Percentiles rank a stretch among this genome's conserved stretches.
phyloP scores from a whole-genome alignment of 2,797 vertebrate genomes.

The Gobio occitaniae region DNA sequence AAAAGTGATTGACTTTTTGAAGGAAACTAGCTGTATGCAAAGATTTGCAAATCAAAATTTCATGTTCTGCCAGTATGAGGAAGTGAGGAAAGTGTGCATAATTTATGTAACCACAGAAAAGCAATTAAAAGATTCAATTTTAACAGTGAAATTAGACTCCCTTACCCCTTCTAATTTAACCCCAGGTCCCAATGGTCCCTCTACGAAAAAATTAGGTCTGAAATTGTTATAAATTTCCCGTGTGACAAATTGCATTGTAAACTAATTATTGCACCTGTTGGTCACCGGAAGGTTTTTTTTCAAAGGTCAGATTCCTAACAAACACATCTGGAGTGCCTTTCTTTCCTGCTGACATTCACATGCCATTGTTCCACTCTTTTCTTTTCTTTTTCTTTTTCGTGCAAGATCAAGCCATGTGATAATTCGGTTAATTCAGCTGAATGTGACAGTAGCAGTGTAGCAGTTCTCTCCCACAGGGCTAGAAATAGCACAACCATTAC shows the following conservation, averaged over 20 bases:
- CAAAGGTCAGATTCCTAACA: slow-evolving; percentile 57
- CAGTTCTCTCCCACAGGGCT: slow-evolving; percentile 42
- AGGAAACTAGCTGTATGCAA: slow-evolving; percentile 8
- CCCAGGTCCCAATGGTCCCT: slow-evolving; percentile 69
- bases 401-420: slow-evolving; percentile 34
- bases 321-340: slow-evolving; percentile 15
- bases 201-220: slow-evolving; percentile 71
- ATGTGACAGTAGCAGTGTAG: slow-evolving; percentile 43
- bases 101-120: slow-evolving; percentile 58
- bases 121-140: slow-evolving; percentile 76
- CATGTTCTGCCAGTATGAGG: slow-evolving; percentile 16
- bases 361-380: slow-evolving; percentile 10
- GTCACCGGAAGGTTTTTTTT: slow-evolving; percentile 71
- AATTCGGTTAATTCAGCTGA: slow-evolving; percentile 39
- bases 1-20: slow-evolving; percentile 4
- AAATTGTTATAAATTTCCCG: slow-evolving; percentile 78
- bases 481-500: slow-evolving; percentile 48
- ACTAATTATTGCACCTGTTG: slow-evolving; percentile 79
- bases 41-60: slow-evolving; percentile 9
- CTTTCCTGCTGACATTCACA: slow-evolving; percentile 36
- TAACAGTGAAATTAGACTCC: slow-evolving; percentile 77
- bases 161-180: slow-evolving; percentile 54
- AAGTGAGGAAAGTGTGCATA: slow-evolving; percentile 22
- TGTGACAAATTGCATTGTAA: slow-evolving; percentile 76
- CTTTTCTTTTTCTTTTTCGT: slow-evolving; percentile 7